Evolutionary conservation across 2,888 invertebrate species (phyloP).

Genomic region (Vesta saturnalis): DNA sequence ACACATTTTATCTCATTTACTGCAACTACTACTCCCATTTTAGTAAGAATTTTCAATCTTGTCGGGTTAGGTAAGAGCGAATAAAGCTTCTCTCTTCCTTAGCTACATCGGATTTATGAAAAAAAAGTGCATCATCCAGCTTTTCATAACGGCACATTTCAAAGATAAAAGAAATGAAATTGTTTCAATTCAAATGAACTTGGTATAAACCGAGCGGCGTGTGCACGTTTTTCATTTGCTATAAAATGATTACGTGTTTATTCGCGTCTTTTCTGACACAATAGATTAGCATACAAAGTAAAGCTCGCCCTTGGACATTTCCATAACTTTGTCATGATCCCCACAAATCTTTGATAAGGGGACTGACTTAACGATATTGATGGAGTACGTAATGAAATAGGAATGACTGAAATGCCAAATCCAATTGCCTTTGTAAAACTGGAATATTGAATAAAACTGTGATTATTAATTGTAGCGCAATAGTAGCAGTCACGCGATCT

Average conservation of each 20-base stretch:
- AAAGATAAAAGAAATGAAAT: conserved; percentile 30
- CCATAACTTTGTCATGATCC: conserved; percentile 40
- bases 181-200: conserved; percentile 36
- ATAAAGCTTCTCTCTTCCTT: conserved; percentile 1
- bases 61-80: not conserved
- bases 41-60: not conserved
- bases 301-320: conserved; percentile 45
- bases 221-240: conserved; percentile 51
- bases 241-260: conserved; percentile 52
- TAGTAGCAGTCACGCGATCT: too few relatives aligned
- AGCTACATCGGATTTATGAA: conserved; percentile 1
- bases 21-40: not conserved
- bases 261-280: conserved; percentile 32
- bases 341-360: conserved; percentile 34
- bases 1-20: too few relatives aligned
- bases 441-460: too few relatives aligned
- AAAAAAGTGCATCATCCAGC: not conserved
- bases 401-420: conserved; percentile 20
- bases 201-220: conserved; percentile 28
- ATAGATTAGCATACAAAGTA: conserved; percentile 49
- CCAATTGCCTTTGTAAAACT: not conserved
- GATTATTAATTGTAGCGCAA: too few relatives aligned
- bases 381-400: conserved; percentile 21
- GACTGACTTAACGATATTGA: conserved; percentile 31
- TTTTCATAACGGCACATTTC: conserved; percentile 26